Percentiles rank a stretch among this genome's conserved stretches.
These are phyloP conservation scores for Macquaria australasica DNA, from an alignment of 2,113 vertebrate genomes.

Conservation along the genomic window DNA sequence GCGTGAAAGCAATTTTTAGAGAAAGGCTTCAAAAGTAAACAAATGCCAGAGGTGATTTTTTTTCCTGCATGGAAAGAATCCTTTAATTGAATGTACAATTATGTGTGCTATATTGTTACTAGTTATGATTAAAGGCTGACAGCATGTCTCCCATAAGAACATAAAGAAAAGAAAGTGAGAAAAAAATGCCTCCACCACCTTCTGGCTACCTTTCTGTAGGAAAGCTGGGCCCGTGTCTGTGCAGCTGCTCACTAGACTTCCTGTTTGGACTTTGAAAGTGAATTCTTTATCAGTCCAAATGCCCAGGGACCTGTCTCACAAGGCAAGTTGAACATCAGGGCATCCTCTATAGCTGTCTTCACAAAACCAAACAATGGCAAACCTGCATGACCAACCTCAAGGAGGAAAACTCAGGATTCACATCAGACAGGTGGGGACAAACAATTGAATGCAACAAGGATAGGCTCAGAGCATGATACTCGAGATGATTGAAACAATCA, in stretches of 20 bases:
- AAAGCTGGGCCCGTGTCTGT: conserved; percentile 19
- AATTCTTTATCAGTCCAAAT: conserved; percentile 37
- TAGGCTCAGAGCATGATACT: background rate
- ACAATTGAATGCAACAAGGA: background rate
- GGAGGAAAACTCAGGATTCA: background rate
- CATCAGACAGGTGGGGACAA: background rate
- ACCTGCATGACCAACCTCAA: background rate
- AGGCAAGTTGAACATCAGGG: conserved; percentile 36
- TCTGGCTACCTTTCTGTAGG: conserved; percentile 9
- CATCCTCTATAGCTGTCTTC: background rate
- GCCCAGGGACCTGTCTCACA: conserved; percentile 23
- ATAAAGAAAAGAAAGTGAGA: background rate
- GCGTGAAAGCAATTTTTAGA: conserved; percentile 13
- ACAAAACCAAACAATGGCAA: conserved; percentile 28
- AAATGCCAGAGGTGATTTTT: background rate
- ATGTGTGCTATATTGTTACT: background rate
- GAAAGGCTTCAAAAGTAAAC: background rate
- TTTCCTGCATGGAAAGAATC: background rate
- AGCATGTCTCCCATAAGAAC: background rate
- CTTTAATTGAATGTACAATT: background rate
- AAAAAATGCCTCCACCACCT: conserved; percentile 6
- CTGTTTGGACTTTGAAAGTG: conserved; percentile 58
- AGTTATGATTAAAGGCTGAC: background rate
- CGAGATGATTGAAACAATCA: background rate
- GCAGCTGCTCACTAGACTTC: conserved; percentile 47